Conservation (phyloP, 2,888 invertebrate genomes). For the Cephalotes varians region DNA sequence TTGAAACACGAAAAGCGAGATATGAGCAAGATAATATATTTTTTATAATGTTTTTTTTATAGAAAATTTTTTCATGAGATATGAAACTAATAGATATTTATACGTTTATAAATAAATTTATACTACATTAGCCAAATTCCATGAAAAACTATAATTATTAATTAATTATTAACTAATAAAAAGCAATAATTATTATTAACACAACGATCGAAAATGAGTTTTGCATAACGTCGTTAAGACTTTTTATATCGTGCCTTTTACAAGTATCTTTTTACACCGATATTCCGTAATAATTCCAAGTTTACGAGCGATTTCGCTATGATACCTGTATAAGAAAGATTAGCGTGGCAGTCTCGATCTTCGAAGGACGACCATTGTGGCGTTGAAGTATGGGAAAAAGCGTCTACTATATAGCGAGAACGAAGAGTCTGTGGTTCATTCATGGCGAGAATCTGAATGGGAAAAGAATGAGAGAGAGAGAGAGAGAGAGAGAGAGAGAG, state of each 20-base stretch:
- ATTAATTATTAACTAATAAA: neutral
- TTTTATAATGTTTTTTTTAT: neutral
- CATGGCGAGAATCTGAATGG: conserved; percentile 78
- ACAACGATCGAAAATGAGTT: neutral
- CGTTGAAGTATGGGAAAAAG: conserved; percentile 74
- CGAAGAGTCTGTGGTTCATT: conserved; percentile 79
- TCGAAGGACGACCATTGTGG: conserved; percentile 67
- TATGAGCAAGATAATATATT: neutral
- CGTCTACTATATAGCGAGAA: conserved; percentile 73
- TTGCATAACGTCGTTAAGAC: neutral
- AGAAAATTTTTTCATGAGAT: neutral
- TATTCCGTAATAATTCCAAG: neutral
- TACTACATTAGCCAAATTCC: neutral
- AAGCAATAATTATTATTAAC: neutral
- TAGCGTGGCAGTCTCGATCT: conserved; percentile 44
- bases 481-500: conserved; percentile 38
- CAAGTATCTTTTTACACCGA: neutral
- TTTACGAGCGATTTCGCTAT: conserved; percentile 7
- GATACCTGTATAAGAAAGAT: conserved; percentile 10
- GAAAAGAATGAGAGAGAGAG: conserved; percentile 69
- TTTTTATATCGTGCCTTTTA: too few species aligned
- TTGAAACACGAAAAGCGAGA: neutral
- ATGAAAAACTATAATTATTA: neutral
- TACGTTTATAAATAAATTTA: neutral
- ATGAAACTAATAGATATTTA: neutral